phyloP scores from a whole-genome alignment of 2,888 invertebrate species.

The Epicampocera succincta region DNA sequence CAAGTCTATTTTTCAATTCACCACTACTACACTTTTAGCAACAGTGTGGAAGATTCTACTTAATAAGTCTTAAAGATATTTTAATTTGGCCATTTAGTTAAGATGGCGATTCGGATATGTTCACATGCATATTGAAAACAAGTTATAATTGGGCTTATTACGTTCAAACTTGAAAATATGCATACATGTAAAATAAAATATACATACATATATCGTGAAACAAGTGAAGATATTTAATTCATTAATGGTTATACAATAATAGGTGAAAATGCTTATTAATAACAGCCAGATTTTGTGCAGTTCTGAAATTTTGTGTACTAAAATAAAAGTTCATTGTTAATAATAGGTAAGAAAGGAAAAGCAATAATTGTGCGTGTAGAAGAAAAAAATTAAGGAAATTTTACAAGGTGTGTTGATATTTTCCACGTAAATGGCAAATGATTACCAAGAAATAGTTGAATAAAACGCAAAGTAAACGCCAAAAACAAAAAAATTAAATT shows the following conservation, averaged over 20 bases:
- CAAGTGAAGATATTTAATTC: conserved; percentile 17
- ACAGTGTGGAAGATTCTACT: conserved; percentile 31
- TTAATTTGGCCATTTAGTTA: conserved; percentile 60
- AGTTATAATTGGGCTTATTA: background rate
- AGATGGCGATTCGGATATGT: conserved; percentile 62
- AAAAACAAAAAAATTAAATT: conserved; percentile 25
- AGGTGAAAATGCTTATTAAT: background rate
- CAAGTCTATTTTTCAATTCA: background rate
- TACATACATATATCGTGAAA: conserved; percentile 40
- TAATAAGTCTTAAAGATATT: conserved; percentile 42
- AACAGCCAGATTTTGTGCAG: background rate
- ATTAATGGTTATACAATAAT: conserved; percentile 8
- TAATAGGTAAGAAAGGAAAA: conserved; percentile 17
- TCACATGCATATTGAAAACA: conserved; percentile 28
- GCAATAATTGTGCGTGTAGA: background rate
- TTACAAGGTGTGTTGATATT: conserved; percentile 55
- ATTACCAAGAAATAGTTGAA: conserved; percentile 44
- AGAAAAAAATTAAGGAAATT: conserved; percentile 38
- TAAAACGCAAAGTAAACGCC: conserved; percentile 34
- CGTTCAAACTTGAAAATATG: conserved; percentile 18
- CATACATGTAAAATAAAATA: conserved; percentile 6
- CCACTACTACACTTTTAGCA: conserved; percentile 39
- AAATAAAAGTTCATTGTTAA: conserved; percentile 30
- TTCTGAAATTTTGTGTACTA: background rate
- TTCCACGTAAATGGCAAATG: conserved; percentile 56